These are phyloP conservation scores for Cavia porcellus DNA, from an alignment of 2,113 vertebrate species.

Conservation along the genomic window DNA sequence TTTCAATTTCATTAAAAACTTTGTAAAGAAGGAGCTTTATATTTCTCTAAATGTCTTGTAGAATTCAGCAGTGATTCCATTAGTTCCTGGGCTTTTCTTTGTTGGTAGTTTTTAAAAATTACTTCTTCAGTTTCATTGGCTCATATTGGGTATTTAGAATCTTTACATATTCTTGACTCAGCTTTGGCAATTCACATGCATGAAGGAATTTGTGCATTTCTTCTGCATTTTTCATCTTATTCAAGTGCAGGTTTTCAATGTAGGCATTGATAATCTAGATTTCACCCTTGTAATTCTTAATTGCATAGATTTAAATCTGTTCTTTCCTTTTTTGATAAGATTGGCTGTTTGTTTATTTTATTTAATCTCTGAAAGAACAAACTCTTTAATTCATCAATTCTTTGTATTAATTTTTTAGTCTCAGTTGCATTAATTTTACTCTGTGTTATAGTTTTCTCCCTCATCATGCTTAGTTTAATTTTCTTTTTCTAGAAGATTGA, in stretches of 20 bases:
- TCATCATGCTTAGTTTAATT: background rate
- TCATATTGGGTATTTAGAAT: background rate
- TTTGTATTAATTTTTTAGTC: background rate
- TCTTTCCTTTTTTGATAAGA: background rate
- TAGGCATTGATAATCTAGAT: background rate
- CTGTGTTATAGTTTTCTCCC: background rate
- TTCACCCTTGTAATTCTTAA: background rate
- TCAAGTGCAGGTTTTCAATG: background rate
- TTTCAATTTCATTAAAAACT: background rate
- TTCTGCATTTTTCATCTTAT: background rate
- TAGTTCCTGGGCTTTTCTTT: background rate
- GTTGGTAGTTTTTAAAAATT: background rate
- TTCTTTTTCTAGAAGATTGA: background rate
- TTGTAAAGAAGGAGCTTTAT: background rate
- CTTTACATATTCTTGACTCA: background rate
- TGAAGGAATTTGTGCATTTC: background rate
- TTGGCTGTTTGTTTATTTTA: background rate
- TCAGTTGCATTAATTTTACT: background rate
- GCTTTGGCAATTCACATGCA: background rate
- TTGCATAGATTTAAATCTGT: background rate
- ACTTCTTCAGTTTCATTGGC: background rate
- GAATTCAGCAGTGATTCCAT: background rate
- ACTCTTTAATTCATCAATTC: background rate
- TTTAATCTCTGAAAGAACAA: background rate
- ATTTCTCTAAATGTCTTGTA: background rate